Conservation (phyloP, 2,888 invertebrate genomes). For the Acrobasis consociella region DNA sequence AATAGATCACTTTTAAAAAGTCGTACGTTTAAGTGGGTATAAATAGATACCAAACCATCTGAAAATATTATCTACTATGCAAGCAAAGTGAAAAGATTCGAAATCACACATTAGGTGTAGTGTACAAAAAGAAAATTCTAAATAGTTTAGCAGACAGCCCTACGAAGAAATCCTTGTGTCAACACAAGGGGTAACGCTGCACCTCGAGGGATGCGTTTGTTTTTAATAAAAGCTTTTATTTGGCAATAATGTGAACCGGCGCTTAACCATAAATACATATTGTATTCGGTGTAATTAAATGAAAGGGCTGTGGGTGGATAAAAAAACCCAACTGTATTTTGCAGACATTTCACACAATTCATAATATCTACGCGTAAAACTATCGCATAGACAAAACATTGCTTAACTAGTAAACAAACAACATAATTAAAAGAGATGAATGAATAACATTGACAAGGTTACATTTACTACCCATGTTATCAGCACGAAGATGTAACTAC, state of each 20-base stretch:
- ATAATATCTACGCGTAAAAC: too few relatives aligned
- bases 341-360: background rate
- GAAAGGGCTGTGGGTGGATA: background rate
- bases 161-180: constrained; percentile 61
- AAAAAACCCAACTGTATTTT: background rate
- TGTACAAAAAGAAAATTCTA: background rate
- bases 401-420: too few relatives aligned
- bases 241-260: constrained; percentile 51
- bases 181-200: constrained; percentile 59
- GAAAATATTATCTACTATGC: too few relatives aligned
- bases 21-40: too few relatives aligned
- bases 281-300: constrained; percentile 28
- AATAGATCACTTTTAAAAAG: too few relatives aligned
- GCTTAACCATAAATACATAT: constrained; percentile 30
- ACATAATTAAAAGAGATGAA: too few relatives aligned
- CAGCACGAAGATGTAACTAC: too few relatives aligned
- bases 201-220: constrained; percentile 66
- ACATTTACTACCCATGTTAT: too few relatives aligned
- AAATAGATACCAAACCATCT: too few relatives aligned
- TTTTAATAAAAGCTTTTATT: constrained; percentile 76
- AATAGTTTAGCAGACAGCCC: constrained; percentile 47
- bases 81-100: too few relatives aligned
- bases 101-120: background rate
- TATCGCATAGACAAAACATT: too few relatives aligned
- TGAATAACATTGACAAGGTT: too few relatives aligned